Evolutionary conservation across 2,113 vertebrate species (phyloP).

Genomic region (Poicephalus gulielmi): DNA sequence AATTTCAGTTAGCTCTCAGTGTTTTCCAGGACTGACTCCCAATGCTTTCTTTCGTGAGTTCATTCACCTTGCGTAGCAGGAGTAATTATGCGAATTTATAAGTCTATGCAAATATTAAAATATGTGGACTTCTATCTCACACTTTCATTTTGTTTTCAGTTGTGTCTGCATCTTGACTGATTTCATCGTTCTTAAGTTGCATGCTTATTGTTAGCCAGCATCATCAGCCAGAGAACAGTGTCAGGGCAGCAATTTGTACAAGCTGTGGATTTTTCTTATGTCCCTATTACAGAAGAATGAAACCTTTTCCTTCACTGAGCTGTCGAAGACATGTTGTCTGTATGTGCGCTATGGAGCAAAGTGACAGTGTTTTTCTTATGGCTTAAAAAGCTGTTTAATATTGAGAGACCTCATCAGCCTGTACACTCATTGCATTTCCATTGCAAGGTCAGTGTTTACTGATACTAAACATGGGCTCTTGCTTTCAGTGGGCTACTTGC

Average conservation of each 20-base stretch:
- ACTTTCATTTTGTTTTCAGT: neutral
- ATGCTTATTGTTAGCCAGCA: neutral
- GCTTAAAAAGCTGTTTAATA: conserved; percentile 11
- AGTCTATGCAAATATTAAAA: neutral
- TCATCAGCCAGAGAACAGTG: neutral
- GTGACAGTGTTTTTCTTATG: neutral
- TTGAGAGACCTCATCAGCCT: neutral
- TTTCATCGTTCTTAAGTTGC: neutral
- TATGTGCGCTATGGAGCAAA: conserved; percentile 7
- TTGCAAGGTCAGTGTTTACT: neutral
- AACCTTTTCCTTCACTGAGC: neutral
- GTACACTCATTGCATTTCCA: neutral
- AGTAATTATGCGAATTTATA: neutral
- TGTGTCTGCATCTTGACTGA: neutral
- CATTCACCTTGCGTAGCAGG: accelerated
- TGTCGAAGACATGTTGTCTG: neutral
- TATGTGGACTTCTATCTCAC: neutral
- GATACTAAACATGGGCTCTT: neutral
- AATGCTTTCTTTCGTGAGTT: neutral
- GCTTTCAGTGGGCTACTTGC: neutral
- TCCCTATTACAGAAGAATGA: neutral
- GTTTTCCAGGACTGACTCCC: neutral
- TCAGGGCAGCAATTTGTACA: conserved; percentile 3
- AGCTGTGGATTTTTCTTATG: neutral
- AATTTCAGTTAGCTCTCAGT: neutral